Conservation (phyloP, 2,888 invertebrate genomes). For the Apodemia hepburni region DNA sequence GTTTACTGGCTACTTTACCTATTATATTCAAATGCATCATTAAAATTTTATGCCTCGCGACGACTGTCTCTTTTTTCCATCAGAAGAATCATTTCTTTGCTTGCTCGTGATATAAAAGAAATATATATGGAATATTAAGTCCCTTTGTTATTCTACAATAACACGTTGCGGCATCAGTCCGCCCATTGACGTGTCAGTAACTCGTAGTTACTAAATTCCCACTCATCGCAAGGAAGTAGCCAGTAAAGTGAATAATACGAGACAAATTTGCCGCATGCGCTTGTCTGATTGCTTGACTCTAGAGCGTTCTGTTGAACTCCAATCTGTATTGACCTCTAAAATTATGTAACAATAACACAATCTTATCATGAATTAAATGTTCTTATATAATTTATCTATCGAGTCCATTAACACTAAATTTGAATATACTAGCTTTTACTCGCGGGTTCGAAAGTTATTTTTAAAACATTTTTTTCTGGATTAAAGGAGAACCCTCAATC, state of each 20-base stretch:
- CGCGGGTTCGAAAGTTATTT: too few species aligned
- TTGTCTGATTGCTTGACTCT: conserved; percentile 23
- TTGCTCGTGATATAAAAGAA: too few species aligned
- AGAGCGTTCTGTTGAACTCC: conserved; percentile 29
- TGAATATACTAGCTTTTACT: too few species aligned
- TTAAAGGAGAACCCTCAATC: too few species aligned
- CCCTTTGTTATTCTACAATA: conserved; percentile 6
- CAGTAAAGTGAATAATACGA: conserved; percentile 36
- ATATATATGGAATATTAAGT: not conserved
- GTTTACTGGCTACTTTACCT: too few species aligned
- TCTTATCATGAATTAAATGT: conserved; percentile 3
- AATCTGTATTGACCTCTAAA: conserved; percentile 4
- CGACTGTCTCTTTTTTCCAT: too few species aligned
- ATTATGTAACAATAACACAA: conserved; percentile 1
- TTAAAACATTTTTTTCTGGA: too few species aligned
- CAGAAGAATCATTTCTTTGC: too few species aligned
- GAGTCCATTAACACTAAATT: too few species aligned
- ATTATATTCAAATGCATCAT: too few species aligned
- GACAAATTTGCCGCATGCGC: conserved; percentile 30
- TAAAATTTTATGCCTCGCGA: too few species aligned
- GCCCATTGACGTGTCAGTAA: conserved; percentile 6
- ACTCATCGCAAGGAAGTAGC: conserved; percentile 33
- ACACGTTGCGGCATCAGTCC: conserved; percentile 4
- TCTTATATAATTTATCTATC: too few species aligned
- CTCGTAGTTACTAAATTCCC: conserved; percentile 30